A percentile compares a stretch with the other conserved stretches of the same genome.
These are phyloP conservation scores for Charina bottae DNA, from an alignment of 2,113 vertebrate species.

Conservation along the genomic window DNA sequence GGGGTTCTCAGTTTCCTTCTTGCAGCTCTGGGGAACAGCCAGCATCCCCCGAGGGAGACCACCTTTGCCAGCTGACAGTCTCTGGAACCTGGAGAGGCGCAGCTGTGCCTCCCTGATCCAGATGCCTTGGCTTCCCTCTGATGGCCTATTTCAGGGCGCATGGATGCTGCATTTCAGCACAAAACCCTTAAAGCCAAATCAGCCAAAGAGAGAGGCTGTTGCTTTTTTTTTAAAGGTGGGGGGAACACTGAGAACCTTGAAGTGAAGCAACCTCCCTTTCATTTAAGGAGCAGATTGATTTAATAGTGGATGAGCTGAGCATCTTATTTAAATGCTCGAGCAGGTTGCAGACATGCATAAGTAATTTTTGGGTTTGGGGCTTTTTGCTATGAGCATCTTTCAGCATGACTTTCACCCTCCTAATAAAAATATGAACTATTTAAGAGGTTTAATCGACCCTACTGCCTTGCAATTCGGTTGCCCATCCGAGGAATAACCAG, in stretches of 20 bases:
- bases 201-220: background rate
- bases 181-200: background rate
- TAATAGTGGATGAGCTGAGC: conserved; percentile 58
- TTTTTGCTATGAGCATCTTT: conserved; percentile 60
- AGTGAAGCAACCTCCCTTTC: conserved; percentile 32
- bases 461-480: background rate
- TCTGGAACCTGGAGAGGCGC: background rate
- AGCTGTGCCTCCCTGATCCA: background rate
- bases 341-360: conserved; percentile 45
- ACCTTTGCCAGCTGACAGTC: background rate
- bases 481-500: background rate
- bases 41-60: background rate
- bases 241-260: conserved; percentile 23
- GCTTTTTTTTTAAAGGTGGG: background rate
- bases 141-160: background rate
- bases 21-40: background rate
- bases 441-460: conserved; percentile 69
- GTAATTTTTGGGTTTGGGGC: conserved; percentile 65
- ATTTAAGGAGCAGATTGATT: conserved; percentile 60
- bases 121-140: background rate
- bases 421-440: conserved; percentile 73
- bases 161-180: background rate
- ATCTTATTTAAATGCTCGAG: conserved; percentile 57
- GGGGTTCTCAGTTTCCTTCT: background rate
- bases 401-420: conserved; percentile 55